Conservation (phyloP, 2,797 vertebrate genomes). For the Fratercula arctica region DNA sequence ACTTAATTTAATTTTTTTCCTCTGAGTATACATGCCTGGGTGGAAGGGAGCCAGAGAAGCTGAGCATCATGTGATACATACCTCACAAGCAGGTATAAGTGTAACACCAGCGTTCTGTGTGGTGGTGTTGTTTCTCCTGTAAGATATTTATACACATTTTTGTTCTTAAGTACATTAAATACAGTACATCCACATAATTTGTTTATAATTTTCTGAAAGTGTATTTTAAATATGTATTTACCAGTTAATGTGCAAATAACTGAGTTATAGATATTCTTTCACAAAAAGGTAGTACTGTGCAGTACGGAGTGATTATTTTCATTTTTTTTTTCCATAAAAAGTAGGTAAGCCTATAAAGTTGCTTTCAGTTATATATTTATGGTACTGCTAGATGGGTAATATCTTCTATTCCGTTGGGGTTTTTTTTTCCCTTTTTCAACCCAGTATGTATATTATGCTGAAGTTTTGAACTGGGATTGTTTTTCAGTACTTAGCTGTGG, state of each 20-base stretch:
- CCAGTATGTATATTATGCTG: conserved; percentile 79
- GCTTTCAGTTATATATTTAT: conserved; percentile 81
- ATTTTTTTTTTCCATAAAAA: conserved; percentile 48
- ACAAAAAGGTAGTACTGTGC: conserved; percentile 69
- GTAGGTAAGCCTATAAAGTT: conserved; percentile 78
- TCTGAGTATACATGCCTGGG: conserved; percentile 58
- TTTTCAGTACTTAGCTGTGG: conserved; percentile 76
- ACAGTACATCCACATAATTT: conserved; percentile 63
- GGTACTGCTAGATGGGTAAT: conserved; percentile 79
- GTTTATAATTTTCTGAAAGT: conserved; percentile 75
- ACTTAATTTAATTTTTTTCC: conserved; percentile 62
- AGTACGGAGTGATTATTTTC: conserved; percentile 64
- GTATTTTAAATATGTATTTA: conserved; percentile 81
- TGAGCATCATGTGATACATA: conserved; percentile 58
- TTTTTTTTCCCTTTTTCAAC: conserved; percentile 58
- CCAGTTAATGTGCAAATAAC: conserved; percentile 77
- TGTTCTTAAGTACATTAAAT: conserved; percentile 59
- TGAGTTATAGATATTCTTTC: conserved; percentile 78
- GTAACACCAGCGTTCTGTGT: conserved; percentile 73
- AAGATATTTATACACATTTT: conserved; percentile 75
- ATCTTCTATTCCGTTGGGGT: not conserved
- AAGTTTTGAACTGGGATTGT: conserved; percentile 75
- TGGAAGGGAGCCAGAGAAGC: conserved; percentile 64
- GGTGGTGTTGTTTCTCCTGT: conserved; percentile 71
- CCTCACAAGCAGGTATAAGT: conserved; percentile 64